phyloP scores from a whole-genome alignment of 2,113 vertebrate species.

The Danio rerio region DNA sequence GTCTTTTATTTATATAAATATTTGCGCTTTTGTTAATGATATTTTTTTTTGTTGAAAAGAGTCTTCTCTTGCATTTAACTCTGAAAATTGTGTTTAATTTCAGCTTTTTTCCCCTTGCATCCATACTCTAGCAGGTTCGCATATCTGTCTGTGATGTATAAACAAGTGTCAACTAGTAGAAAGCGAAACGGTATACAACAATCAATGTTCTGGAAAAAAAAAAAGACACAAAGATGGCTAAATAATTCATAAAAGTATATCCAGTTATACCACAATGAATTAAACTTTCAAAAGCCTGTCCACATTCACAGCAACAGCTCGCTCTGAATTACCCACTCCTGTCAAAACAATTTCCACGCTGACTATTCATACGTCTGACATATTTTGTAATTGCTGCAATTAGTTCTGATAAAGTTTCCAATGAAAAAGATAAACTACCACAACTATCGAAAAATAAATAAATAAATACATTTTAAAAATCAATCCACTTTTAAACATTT shows the following conservation, averaged over 20 bases:
- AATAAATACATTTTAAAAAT: too few relatives aligned
- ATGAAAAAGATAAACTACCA: not conserved
- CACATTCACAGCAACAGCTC: conserved; percentile 49
- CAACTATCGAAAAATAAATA: too few relatives aligned
- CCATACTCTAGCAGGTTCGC: not conserved
- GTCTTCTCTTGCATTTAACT: not conserved
- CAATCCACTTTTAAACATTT: not conserved
- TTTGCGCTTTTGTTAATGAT: not conserved
- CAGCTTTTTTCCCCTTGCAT: not conserved
- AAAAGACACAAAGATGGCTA: conserved; percentile 49
- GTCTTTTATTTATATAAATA: not conserved
- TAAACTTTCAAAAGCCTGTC: conserved; percentile 66
- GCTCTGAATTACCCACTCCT: conserved; percentile 18
- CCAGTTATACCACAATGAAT: conserved; percentile 59
- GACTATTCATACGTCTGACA: not conserved
- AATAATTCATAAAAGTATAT: conserved; percentile 72
- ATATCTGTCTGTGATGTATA: conserved; percentile 52
- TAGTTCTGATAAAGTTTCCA: not conserved
- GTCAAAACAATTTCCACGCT: not conserved
- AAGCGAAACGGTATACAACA: conserved; percentile 53
- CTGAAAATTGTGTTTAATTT: conserved; percentile 1
- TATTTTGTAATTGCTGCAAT: not conserved
- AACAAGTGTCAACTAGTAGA: conserved; percentile 56
- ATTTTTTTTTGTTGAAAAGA: not conserved
- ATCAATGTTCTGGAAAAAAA: conserved; percentile 61